A percentile compares a stretch with the other conserved stretches of the same genome.
Evolutionary conservation across 2,797 vertebrate genomes (phyloP).

Genomic region (Leptatherina wallacei): DNA sequence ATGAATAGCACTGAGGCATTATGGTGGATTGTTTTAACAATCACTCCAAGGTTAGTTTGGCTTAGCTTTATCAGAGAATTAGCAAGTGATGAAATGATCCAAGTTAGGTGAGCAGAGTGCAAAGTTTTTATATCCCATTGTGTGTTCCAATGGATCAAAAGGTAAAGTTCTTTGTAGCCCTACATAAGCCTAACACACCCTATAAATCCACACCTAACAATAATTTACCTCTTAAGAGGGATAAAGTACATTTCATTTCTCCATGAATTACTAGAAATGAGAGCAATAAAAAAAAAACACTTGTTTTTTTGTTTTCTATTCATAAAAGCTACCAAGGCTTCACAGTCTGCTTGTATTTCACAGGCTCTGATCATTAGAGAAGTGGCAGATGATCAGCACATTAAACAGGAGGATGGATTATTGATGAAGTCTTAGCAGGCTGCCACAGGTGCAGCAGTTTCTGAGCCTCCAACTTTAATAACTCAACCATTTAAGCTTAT

Average conservation of each 20-base stretch:
- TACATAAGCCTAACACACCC: not conserved
- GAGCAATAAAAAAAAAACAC: too few relatives aligned
- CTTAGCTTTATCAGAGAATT: not conserved
- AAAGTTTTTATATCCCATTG: not conserved
- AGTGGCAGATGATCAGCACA: not conserved
- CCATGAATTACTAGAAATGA: too few relatives aligned
- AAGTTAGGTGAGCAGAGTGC: not conserved
- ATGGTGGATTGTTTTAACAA: slow-evolving; percentile 10
- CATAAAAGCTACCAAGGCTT: not conserved
- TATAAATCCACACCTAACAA: not conserved
- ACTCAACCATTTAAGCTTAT: slow-evolving; percentile 25
- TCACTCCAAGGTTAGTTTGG: not conserved
- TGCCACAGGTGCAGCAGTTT: not conserved
- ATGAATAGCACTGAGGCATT: not conserved
- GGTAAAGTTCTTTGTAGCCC: not conserved
- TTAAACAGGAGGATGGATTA: not conserved
- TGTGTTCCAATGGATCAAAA: not conserved
- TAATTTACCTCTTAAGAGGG: too few relatives aligned
- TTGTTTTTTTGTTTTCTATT: too few relatives aligned
- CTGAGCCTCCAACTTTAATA: not conserved
- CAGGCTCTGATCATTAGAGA: not conserved
- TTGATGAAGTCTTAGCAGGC: not conserved
- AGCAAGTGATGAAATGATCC: not conserved
- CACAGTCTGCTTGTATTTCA: not conserved
- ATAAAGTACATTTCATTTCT: too few relatives aligned